Base-by-base conservation (phyloP, 2,113 vertebrate genomes). In the Cervus canadensis region DNA sequence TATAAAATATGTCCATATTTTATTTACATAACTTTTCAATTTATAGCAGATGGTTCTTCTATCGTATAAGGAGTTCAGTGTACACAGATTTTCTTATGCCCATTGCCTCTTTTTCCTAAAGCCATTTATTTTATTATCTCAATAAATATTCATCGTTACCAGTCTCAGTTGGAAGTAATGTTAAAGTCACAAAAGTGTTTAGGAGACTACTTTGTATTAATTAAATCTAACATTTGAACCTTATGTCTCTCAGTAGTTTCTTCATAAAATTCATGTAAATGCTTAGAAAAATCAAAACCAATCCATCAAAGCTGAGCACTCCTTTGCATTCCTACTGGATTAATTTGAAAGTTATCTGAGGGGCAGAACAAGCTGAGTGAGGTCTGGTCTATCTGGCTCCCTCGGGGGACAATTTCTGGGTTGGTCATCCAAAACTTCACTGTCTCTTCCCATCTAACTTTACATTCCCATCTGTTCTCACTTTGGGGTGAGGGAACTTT, bases 391-490 rank as follows among this genome's bases (percentile, higher is more conserved):
- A 40, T 87, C 78, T 96, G 93, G 62, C 56, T 76, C 19, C 26
- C 94, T 89, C 33, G 28, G 56, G 90, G 81, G 84, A 88, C 36
- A 71, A 93, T 91, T 93, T 89, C 74, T 85, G 54, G 67, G 56
- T 95, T 19, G 7, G 50, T 74, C 88, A 91, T 94, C 93, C 85
- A 91, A n/a, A 79, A 67, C 82, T 54, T 30, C 88, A 33, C 88
- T 96, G 91, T 98, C 95, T 98, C 86, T 93, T 89, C 84, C 6
- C 90, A 93, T 97, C 93, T 86, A 45, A 86, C 87, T 96, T 95
- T 96, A 94, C 67, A 89, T 97, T 94, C 79, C 79, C 97, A 97
- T 98, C 94, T 98, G 98, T 97, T 98, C 96, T 96, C 86, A 97
- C 89, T 98, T 98, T 97, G 95, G 90, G 50, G 33, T 74, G 57